Evolutionary conservation across 2,797 vertebrate genomes (phyloP), one percentile per base, ranked within the genome.

Genomic region (Crocidura indochinensis): DNA sequence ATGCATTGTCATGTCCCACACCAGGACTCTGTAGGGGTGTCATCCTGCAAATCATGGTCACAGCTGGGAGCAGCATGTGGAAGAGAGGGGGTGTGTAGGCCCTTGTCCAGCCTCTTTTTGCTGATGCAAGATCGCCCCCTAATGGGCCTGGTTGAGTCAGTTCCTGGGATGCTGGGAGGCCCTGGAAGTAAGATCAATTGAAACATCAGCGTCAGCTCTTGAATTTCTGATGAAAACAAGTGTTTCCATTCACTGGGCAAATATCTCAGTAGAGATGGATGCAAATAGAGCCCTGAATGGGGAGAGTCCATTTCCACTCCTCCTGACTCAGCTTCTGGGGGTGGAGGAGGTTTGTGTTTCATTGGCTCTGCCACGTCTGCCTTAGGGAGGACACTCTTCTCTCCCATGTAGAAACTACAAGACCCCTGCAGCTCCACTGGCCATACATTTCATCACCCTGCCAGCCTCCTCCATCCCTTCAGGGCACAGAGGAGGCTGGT

Each of bases 181-280:
- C 69, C 82, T 46, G 14, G 22, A 87, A 60, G 67, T 75, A 76
- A 96, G 85, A 93, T 8, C 81, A 95, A 94, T 27, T 76, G 44
- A 68, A 91, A 27, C 24, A 60, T 49, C 87, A 1, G 60, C 29
- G 76, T 90, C 67, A 9, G 86, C n/a, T 88, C 69, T 90, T 80
- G 89, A 86, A 80, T 67, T 96, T 87, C 77, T 81, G 80, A 93
- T 90, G 74, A 84, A 93, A 64, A 38, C 88, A 91, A 94, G 90
- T 62, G 79, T 87, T 79, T 92, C 92, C 26, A 44, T 17, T 92
- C 12, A 1, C 46, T 1, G 11, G 72, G 77, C 69, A 94, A 80
- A 93, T 93, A 94, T 86, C 64, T 72, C 78, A 9, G 60, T 86
- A 88, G 91, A 76, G 75, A 84, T 38, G 31, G 86, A 89, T 84